Conservation (phyloP, 2,888 invertebrate species). For the Drosophila formosana region DNA sequence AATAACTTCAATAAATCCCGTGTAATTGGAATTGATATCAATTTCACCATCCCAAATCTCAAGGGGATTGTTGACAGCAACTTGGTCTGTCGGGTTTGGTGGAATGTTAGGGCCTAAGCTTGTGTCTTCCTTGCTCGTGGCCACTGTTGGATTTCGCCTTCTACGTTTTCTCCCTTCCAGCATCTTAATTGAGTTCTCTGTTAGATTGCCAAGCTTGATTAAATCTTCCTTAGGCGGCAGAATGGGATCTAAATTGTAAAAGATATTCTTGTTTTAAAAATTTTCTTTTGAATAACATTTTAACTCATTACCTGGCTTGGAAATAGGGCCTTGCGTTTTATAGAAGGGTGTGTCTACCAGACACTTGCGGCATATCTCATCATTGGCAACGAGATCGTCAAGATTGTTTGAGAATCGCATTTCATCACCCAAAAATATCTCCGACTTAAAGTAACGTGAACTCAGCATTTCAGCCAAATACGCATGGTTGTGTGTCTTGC, state of each 20-base stretch:
- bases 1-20: constrained; percentile 93
- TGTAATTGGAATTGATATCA: constrained; percentile 92
- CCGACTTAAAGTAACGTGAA: constrained; percentile 88
- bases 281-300: background rate
- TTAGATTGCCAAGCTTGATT: constrained; percentile 76
- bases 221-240: constrained; percentile 76
- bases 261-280: background rate
- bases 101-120: constrained; percentile 25
- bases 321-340: constrained; percentile 37
- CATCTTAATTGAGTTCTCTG: constrained; percentile 81
- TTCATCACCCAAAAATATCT: constrained; percentile 91
- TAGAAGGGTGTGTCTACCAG: constrained; percentile 71
- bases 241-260: constrained; percentile 33
- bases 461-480: constrained; percentile 95
- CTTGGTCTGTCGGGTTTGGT: constrained; percentile 19
- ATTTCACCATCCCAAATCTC: constrained; percentile 90
- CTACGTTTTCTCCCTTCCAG: constrained; percentile 73
- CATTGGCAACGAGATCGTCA: constrained; percentile 68
- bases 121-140: constrained; percentile 61
- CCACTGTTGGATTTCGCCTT: constrained; percentile 76
- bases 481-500: constrained; percentile 88
- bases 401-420: constrained; percentile 79
- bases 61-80: constrained; percentile 16
- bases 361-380: constrained; percentile 81
- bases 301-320: constrained; percentile 20